Conservation (phyloP, 2,797 vertebrate genomes). For the Falco concolor region DNA sequence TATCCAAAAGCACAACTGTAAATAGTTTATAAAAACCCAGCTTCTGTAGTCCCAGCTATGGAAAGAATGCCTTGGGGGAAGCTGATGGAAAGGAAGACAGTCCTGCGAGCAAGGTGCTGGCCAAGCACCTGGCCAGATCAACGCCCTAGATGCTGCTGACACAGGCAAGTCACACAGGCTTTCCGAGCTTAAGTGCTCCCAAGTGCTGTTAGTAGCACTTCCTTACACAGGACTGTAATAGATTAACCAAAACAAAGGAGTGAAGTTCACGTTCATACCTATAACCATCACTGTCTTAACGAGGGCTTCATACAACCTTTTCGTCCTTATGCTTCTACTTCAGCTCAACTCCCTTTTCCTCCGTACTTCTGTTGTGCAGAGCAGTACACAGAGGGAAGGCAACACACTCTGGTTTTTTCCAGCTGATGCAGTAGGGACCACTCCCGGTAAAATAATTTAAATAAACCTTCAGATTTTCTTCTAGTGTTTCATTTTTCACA, state of each 20-base stretch:
- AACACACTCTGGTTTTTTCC: neutral
- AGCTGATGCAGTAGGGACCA: neutral
- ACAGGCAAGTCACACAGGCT: accelerated
- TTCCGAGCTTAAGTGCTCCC: neutral
- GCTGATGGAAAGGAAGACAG: neutral
- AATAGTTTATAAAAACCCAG: neutral
- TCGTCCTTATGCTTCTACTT: neutral
- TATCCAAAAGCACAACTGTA: neutral
- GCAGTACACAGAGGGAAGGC: neutral
- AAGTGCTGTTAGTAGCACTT: neutral
- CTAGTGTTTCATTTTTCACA: neutral
- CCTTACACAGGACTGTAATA: accelerated
- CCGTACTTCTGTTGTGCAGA: neutral
- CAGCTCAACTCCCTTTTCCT: neutral
- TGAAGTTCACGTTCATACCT: neutral
- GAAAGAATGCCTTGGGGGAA: neutral
- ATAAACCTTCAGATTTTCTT: neutral
- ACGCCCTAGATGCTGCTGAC: neutral
- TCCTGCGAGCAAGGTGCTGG: accelerated
- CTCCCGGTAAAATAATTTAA: neutral
- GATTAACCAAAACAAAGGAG: neutral
- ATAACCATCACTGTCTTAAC: neutral
- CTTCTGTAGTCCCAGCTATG: neutral
- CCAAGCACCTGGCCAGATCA: neutral
- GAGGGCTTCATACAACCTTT: neutral